Evolutionary conservation across 2,888 invertebrate genomes (phyloP), one percentile per base, ranked within the genome.

Genomic region (Ashinkailepas kermadecensis): DNA sequence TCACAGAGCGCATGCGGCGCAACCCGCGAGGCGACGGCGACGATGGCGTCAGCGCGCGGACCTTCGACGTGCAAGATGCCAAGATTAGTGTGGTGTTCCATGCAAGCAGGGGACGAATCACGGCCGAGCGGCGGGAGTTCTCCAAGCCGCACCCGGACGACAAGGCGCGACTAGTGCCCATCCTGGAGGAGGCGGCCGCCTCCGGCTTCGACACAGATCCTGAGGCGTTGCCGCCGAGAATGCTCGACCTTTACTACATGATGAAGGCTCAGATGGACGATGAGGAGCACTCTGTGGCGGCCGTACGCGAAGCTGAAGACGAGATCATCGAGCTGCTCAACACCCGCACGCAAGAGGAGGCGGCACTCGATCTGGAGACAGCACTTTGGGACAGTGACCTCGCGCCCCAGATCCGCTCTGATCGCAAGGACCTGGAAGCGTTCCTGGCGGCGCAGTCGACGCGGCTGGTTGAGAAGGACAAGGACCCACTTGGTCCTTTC

Each of bases 111-210:
- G 91, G 87, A 54, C 88, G 90, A 84, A 90, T 91, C 8, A 91
- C 92, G 0, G 91, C 92, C 83, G 89, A 91, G 18, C 92, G 90
- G 0, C 89, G 92, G 70, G 89, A 88, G 81, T 94, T 92, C 85
- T 88, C 89, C 4, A 94, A 93, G 85, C 93, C 94, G 0, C 90
- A 92, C 10, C 87, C 91, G 81, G 91, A 92, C 0, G 93, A 94
- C 85, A 91, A 92, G 85, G 93, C 92, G 0, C 91, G 92, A 10
- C 90, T 78, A 58, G 78, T 91, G 84, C 88, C 93, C 15, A 86
- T 89, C 67, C 93, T 91, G 84, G 90, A 91, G 86, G 91, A 92
- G 0, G 89, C 91, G 8, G 89, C 92, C 83, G 92, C 91, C 0
- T 89, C 90, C 39, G 91, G 91, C 64, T 94, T 93, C 85, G 90